Evolutionary conservation across 2,888 invertebrate species (phyloP), one percentile per base, ranked within the genome.

Genomic region (Leptogaster cylindrica): DNA sequence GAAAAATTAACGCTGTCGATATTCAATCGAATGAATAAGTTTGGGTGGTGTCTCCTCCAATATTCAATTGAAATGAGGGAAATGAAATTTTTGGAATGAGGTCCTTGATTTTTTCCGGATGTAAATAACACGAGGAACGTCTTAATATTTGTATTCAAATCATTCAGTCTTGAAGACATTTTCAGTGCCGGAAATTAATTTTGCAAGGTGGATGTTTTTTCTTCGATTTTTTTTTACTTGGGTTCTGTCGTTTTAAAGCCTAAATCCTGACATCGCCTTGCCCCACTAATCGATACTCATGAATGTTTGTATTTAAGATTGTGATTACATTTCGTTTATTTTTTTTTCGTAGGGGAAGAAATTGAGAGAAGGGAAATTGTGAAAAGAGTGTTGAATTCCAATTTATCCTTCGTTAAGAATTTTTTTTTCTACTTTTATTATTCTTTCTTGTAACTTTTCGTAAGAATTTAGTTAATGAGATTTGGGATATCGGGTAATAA

Each of bases 401-500:
- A 48, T 48, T 48, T 48, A 48, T 48, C 27, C 27, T 48, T 48
- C 25, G 23, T 12, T 48, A n/a, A n/a, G 12, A 10, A 3, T 8
- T 25, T 48, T 7, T 48, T 41, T 14, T 41, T 4, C 2, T 48
- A 48, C 12, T 25, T 25, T 25, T 25, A n/a, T n/a, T n/a, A n/a
- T n/a, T n/a, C 6, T 23, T 25, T 48, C 10, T 25, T 25, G 5
- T 48, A 25, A 25, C 27, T 23, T 48, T 25, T 48, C 27, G 23
- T 7, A 25, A 25, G 48, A 48, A 48, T 48, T 48, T 25, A 16
- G 25, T 48, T 48, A 48, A 48, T 48, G 48, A 48, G 48, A 48
- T 48, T 27, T 20, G 48, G 25, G 48, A 48, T 48, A 48, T 48
- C 16, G 48, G 48, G 48, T 48, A 48, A 48, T 48, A 12, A 48